Conservation (phyloP, 2,797 vertebrate genomes). For the Sparus aurata region DNA sequence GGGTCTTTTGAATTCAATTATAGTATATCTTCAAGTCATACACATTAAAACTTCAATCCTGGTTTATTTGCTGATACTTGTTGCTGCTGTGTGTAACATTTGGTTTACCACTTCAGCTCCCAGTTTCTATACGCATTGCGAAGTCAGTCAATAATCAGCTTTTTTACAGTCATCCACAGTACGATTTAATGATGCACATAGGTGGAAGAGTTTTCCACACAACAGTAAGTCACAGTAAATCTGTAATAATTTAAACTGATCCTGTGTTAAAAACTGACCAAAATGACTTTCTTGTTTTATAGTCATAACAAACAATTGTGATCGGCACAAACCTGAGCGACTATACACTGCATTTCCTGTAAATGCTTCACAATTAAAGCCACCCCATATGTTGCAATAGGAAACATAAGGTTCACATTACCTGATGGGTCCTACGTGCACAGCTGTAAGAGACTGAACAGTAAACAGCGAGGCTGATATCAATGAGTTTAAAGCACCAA, state of each 20-base stretch:
- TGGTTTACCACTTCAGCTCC: neutral
- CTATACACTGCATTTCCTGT: neutral
- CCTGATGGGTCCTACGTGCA: too few relatives aligned
- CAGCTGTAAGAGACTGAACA: neutral
- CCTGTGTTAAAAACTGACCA: neutral
- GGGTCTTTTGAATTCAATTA: neutral
- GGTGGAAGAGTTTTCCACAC: neutral
- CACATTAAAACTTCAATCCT: neutral
- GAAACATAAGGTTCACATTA: neutral
- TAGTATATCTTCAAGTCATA: neutral
- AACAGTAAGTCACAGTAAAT: neutral
- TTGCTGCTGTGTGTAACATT: neutral
- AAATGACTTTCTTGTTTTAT: neutral
- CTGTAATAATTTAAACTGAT: neutral
- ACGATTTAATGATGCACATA: neutral
- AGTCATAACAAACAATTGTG: too few relatives aligned
- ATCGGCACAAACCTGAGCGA: neutral
- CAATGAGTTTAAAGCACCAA: neutral
- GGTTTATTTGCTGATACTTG: neutral
- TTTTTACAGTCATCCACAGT: too few relatives aligned
- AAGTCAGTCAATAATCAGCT: neutral
- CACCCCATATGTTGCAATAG: too few relatives aligned
- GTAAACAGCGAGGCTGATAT: neutral
- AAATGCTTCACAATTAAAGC: too few relatives aligned
- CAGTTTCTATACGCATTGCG: neutral